Conservation (phyloP, 2,113 vertebrate species). For the Ceuthmochares aereus region DNA sequence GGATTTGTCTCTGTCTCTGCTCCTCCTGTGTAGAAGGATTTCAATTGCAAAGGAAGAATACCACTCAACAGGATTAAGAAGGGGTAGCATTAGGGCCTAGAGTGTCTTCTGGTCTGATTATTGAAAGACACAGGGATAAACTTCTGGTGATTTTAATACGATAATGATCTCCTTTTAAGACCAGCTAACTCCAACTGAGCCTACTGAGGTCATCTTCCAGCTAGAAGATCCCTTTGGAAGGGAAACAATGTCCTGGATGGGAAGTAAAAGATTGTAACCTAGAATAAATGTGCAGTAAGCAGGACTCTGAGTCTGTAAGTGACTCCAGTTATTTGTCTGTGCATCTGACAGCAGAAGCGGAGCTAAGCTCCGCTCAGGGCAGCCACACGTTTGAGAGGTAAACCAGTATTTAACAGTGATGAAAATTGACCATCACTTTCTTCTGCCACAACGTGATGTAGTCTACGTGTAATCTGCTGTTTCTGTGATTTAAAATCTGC, state of each 20-base stretch:
- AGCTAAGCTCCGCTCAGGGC: background rate
- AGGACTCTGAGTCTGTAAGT: background rate
- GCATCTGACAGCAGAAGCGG: background rate
- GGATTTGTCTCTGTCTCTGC: background rate
- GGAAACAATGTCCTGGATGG: background rate
- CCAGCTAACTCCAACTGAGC: background rate
- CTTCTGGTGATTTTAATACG: background rate
- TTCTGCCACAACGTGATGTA: background rate
- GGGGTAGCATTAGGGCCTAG: background rate
- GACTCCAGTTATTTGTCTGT: background rate
- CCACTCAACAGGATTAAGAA: background rate
- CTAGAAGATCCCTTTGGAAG: background rate
- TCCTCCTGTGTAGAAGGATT: background rate
- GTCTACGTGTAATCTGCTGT: background rate
- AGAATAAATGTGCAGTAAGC: background rate
- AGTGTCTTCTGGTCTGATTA: slow-evolving; percentile 6
- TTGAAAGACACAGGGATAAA: slow-evolving; percentile 4
- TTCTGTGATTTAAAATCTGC: slow-evolving; percentile 29
- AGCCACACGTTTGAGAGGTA: background rate
- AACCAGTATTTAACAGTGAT: background rate
- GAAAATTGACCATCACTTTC: background rate
- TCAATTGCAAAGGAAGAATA: background rate
- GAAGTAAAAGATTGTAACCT: background rate
- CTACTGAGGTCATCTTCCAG: background rate
- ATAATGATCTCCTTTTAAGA: background rate